Evolutionary conservation across 2,888 invertebrate species (phyloP), one percentile per base, ranked within the genome.

Genomic region (Phengaris arion): DNA sequence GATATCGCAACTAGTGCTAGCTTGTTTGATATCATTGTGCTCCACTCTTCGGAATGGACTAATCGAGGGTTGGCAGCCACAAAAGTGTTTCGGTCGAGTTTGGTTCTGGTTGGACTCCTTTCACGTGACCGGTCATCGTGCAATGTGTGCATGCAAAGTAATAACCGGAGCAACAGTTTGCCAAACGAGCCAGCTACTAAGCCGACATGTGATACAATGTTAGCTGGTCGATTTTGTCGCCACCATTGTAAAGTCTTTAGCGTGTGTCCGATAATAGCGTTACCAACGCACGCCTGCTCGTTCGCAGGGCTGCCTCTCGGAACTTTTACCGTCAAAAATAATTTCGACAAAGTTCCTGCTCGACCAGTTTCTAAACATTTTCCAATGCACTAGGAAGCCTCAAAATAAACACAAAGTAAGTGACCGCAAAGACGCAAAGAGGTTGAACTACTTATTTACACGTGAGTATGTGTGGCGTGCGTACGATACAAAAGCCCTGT

Each of bases 1-100:
- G 64, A 64, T 64, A 64, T 12, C 64, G 35, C 35, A 12, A 64
- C 64, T 35, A 64, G 64, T 64, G 35, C 64, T 64, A 13, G 35
- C 64, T 12, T 12, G 64, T 64, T 64, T 35, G 64, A 64, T 55
- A n/a, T 15, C n/a, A n/a, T 22, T 64, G 64, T 5, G 64, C 35
- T 35, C 35, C 22, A 64, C 35, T 64, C 64, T 35, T 35, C 64
- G 59, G 15, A 59, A 9, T 13, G 35, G 10, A 52, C 52, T 12
- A 35, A 64, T 45, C 64, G 12, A 35, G 64, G 59, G 22, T 22
- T 15, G 59, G 64, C 64, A 64, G 35, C 64, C 59, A 10, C 59
- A 15, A 59, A 59, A 22, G 59, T 22, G 59, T 22, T 22, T 59
- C 22, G 57, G 15, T 54, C 54, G 54, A 12, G 54, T 54, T 54